These are phyloP conservation scores for Pardalotus punctatus DNA, from an alignment of 2,113 vertebrate genomes.

Conservation along the genomic window DNA sequence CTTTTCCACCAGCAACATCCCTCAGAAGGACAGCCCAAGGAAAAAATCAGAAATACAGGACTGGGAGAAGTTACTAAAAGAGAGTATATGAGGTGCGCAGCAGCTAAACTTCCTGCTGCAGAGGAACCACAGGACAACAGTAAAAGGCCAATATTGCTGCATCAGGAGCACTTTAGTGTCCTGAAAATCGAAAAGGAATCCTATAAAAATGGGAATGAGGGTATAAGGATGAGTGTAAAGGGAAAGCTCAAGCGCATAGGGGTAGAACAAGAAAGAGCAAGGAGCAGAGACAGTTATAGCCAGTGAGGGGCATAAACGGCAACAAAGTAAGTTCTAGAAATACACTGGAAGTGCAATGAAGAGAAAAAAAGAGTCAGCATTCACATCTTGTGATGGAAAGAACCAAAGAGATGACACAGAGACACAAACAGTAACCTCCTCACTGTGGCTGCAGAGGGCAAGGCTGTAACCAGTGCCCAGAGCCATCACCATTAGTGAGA, in stretches of 20 bases:
- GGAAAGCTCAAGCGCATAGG: background rate
- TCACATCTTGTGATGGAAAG: background rate
- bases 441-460: fast-evolving
- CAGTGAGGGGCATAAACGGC: background rate
- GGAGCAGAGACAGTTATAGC: background rate
- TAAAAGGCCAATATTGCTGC: constrained; percentile 20
- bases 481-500: fast-evolving
- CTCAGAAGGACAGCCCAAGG: background rate
- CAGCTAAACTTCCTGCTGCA: background rate
- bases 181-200: constrained; percentile 36
- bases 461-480: background rate
- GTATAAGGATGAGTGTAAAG: background rate
- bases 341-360: background rate
- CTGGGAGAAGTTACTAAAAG: background rate
- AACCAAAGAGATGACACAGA: background rate
- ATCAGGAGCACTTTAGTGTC: constrained; percentile 26
- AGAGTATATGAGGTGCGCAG: background rate
- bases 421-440: background rate
- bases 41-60: background rate
- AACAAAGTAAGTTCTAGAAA: background rate
- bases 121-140: background rate
- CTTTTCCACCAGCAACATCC: background rate
- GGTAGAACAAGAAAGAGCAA: background rate
- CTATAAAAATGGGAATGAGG: constrained; percentile 8
- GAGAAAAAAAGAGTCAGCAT: background rate